Base-by-base conservation (phyloP, 2,888 invertebrate genomes). In the Chymomyza fuscimana region DNA sequence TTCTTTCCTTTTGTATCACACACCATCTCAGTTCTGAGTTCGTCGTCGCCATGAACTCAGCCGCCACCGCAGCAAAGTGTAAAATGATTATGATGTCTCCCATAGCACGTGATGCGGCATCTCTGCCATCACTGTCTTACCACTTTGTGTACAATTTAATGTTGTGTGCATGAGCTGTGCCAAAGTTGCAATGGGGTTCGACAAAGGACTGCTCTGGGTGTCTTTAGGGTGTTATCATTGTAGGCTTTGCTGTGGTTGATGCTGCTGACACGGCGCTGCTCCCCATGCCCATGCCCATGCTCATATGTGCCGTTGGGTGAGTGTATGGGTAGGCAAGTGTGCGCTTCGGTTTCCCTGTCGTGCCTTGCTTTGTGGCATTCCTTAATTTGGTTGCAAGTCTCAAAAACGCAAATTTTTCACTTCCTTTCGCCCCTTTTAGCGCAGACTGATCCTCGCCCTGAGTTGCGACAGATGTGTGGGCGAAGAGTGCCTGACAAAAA, bases 341-440 rank as follows among this genome's bases (percentile, higher is more conserved):
- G 51, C 40, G 36, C 67, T 73, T 74, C 74, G 63, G 67, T 81
- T 78, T 69, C 65, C 67, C 72, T 73, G 51, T 46, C 36, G 50
- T 16, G 81, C 79, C 70, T 59, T 79, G 73, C 84, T 84, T 88
- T 84, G 84, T 88, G 87, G 89, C 86, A 89, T 79, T 82, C 84
- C 85, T 82, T 83, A 83, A 89, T 88, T 86, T 70, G 86, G 89
- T 80, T 84, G 79, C 83, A 76, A 74, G 74, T 76, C 69, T 76
- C 69, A 73, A 79, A 81, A 77, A 76, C 70, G 77, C 74, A 80
- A 88, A 88, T 72, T 83, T 87, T 71, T 70, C 70, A 63, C 72
- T 71, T 65, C 60, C 65, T 70, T 70, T 64, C 67, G 25, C 40
- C 63, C 25, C 50, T 46, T 32, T 60, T 32, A 32, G 60, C 22